Evolutionary conservation across 2,888 invertebrate genomes (phyloP).

Genomic region (Drosophila rellima): DNA sequence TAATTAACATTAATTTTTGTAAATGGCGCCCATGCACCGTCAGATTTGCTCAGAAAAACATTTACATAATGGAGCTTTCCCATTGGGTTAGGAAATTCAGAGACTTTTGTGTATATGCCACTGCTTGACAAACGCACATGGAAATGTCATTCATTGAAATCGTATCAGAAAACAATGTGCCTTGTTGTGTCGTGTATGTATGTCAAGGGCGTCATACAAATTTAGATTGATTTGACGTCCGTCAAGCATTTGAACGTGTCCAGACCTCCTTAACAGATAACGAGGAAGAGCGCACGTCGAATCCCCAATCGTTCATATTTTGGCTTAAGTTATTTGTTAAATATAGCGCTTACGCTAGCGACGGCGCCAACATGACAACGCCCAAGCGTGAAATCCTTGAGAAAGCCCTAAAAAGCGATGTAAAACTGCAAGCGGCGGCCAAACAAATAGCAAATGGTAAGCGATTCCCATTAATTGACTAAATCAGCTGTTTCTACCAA

Average conservation of each 20-base stretch:
- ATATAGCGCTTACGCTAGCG: constrained; percentile 59
- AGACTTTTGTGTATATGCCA: not conserved
- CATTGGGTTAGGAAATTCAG: not conserved
- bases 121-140: not conserved
- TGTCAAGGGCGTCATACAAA: not conserved
- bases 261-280: constrained; percentile 34
- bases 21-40: not conserved
- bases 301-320: constrained; percentile 26
- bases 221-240: not conserved
- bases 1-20: not conserved
- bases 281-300: constrained; percentile 30
- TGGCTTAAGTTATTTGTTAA: constrained; percentile 62
- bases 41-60: not conserved
- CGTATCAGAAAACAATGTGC: not conserved
- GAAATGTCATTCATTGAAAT: not conserved
- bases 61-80: not conserved
- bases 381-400: constrained; percentile 67
- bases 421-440: constrained; percentile 64
- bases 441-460: constrained; percentile 78
- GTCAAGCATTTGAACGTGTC: constrained; percentile 6
- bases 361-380: constrained; percentile 65
- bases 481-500: constrained; percentile 39
- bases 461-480: not conserved
- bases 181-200: not conserved
- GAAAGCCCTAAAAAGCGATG: constrained; percentile 79